Base-by-base conservation (phyloP, 2,888 invertebrate species). In the Seira sanloemensis region DNA sequence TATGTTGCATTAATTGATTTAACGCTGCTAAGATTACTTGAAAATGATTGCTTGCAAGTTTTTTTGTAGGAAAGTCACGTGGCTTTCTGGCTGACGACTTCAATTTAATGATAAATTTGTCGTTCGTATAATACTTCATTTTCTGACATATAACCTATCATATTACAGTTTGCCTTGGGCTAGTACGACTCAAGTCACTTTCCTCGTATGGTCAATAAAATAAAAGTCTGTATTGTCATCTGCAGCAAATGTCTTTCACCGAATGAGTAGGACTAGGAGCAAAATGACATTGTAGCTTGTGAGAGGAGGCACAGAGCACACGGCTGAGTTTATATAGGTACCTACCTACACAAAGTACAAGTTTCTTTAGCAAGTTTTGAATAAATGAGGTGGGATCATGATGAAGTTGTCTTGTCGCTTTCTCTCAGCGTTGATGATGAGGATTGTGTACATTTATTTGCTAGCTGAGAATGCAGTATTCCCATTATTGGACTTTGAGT, bases 321-420 rank as follows among this genome's bases (percentile, higher is more conserved):
- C 65, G 23, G n/a, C n/a, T n/a, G n/a, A n/a, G n/a, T n/a, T n/a
- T n/a, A n/a, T n/a, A 50, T 2, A 7, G 16, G 50, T 7, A 50
- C 37, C 37, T 37, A 12, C n/a, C n/a, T n/a, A n/a, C n/a, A 50
- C 12, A 50, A 50, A 50, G 16, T 50, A 50, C 50, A 50, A 50
- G 50, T 50, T 50, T 50, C 71, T 65, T 25, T 19, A 25, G 71
- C 77, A 77, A 83, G 73, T 83, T 83, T 78, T 83, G 83, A 83
- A 83, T 83, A 83, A 83, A 83, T 83, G 83, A 78, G 78, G 83
- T 68, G 72, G 73, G 83, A 77, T 77, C 77, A 83, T 68, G 68
- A 72, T 73, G 73, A 73, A 71, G 78, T 50, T 50, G 68, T 62
- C 54, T 50, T 50, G 68, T 62, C 54, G 62, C 19, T 67, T 19